Base-by-base conservation (phyloP, 2,797 vertebrate genomes). In the Megalops cyprinoides region DNA sequence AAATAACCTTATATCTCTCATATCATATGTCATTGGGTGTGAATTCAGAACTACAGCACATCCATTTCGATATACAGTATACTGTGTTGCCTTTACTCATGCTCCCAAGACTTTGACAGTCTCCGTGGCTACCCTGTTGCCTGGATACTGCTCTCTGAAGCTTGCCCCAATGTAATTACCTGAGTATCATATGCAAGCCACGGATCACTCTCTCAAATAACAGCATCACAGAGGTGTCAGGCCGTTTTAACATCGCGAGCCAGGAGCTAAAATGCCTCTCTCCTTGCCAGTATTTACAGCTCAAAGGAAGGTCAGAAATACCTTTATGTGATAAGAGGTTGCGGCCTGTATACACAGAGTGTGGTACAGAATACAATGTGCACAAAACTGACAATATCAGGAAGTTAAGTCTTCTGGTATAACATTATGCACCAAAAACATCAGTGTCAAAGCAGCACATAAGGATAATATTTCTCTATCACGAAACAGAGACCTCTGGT, bases 111-210 rank as follows among this genome's bases (percentile, higher is more conserved):
- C 83, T 87, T 87, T 85, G 90, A 87, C 87, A 87, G 90, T 90
- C 87, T 88, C 90, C 85, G 87, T 86, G 90, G 85, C 90, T 87
- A 91, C 86, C 85, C 83, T 81, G 93, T 93, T 94, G 93, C 93
- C 90, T 93, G 90, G 93, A 91, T 93, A 94, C 94, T 88, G 92
- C 90, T 93, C 91, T 87, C 87, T 86, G 87, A 91, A 90, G 92
- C 86, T 90, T 92, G 90, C 86, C 87, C 79, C 88, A 88, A 85
- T 92, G 92, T 91, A 94, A 94, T 94, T 92, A 94, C 91, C 89
- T 88, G 92, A 90, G 91, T 92, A 93, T 93, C 90, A 90, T 88
- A 86, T 87, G 87, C 84, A 88, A 86, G 90, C 90, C 85, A 87
- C 86, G 87, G 84, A 87, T 88, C 53, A 23, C 69, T 74, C 85